These are phyloP conservation scores for Tenthredo distinguenda DNA, from an alignment of 2,888 invertebrate species.

Conservation along the genomic window DNA sequence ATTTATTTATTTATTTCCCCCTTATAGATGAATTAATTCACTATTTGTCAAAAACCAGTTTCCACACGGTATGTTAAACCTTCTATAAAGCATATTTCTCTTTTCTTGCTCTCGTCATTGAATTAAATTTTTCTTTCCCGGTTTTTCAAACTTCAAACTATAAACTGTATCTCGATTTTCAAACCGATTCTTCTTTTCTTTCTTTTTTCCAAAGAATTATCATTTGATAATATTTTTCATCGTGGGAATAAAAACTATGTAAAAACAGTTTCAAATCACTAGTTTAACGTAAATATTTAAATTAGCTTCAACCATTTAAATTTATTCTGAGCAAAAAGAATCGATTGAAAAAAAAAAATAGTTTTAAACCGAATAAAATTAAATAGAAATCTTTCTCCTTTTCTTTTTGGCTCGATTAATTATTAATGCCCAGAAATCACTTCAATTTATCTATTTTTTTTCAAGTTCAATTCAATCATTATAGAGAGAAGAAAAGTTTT, in stretches of 20 bases:
- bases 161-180: not conserved
- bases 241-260: conserved; percentile 55
- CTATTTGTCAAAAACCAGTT: conserved; percentile 38
- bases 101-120: not conserved
- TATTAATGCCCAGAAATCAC: conserved; percentile 8
- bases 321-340: not conserved
- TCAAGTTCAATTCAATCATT: not conserved
- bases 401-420: not conserved
- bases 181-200: not conserved
- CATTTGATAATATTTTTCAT: not conserved
- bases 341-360: not conserved
- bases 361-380: not conserved
- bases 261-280: conserved; percentile 64
- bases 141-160: not conserved
- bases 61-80: conserved; percentile 10
- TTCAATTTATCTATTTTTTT: not conserved
- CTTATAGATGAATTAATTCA: conserved; percentile 20
- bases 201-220: not conserved
- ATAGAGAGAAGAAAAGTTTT: not conserved
- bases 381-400: not conserved
- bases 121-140: not conserved
- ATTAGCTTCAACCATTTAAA: conserved; percentile 12
- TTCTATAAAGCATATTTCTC: not conserved
- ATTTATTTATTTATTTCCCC: not conserved
- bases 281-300: not conserved